phyloP scores from a whole-genome alignment of 2,797 vertebrate species.

The Chloroceryle amazona region DNA sequence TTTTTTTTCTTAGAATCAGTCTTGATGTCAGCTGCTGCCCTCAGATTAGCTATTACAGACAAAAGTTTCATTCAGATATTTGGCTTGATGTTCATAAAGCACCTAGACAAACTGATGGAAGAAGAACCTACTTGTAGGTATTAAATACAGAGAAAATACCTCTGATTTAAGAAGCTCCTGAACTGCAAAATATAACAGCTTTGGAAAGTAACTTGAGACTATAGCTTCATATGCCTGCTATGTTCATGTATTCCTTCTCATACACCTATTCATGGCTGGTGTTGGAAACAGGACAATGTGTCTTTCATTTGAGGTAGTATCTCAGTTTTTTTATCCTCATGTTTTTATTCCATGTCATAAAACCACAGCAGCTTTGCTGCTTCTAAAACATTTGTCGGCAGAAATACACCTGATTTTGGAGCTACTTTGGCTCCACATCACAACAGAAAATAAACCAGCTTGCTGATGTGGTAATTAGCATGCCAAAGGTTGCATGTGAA shows the following conservation, averaged over 20 bases:
- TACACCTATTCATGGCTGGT: not conserved
- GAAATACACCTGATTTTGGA: not conserved
- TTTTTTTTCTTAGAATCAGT: not conserved
- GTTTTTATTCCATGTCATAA: not conserved
- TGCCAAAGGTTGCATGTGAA: not conserved
- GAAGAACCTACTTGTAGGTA: not conserved
- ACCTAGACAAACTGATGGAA: not conserved
- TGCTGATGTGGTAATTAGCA: not conserved
- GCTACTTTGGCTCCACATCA: not conserved
- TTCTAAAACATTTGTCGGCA: not conserved
- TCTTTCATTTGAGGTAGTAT: not conserved
- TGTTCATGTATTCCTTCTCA: not conserved
- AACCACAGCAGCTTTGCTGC: not conserved
- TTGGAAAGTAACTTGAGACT: not conserved
- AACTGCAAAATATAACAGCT: not conserved
- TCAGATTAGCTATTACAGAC: not conserved
- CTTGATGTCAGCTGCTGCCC: not conserved
- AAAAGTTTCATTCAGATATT: not conserved
- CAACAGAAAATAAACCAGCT: not conserved
- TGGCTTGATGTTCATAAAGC: not conserved
- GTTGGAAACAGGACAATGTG: not conserved
- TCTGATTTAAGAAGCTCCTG: not conserved
- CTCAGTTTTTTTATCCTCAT: not conserved
- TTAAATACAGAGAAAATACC: not conserved
- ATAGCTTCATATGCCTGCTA: not conserved